Evolutionary conservation across 2,113 vertebrate genomes (phyloP).

Genomic region (Rhinolophus sinicus): DNA sequence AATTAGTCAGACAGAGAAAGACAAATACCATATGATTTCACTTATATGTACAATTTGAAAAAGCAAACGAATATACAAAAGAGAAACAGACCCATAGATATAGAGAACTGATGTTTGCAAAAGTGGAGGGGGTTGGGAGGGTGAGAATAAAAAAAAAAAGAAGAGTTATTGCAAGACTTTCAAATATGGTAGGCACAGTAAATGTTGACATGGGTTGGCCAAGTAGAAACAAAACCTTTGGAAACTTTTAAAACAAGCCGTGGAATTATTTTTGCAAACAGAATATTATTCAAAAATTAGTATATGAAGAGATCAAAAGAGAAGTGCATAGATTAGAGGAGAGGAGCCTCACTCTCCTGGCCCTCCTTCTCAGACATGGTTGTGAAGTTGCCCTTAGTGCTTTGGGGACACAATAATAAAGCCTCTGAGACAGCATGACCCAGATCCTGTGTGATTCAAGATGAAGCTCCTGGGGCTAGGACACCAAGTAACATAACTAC

Average conservation of each 20-base stretch:
- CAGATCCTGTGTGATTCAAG: neutral
- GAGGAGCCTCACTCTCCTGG: neutral
- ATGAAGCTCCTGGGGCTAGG: neutral
- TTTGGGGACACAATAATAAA: neutral
- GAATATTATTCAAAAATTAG: neutral
- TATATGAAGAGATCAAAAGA: neutral
- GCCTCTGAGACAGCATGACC: neutral
- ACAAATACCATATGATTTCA: neutral
- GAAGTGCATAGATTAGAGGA: neutral
- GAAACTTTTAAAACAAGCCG: neutral
- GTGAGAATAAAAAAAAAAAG: neutral
- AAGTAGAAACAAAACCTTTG: neutral
- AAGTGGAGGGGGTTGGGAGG: neutral
- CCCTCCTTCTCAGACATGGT: accelerated
- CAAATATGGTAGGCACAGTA: neutral
- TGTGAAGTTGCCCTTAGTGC: neutral
- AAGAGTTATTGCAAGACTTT: neutral
- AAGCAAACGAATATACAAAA: neutral
- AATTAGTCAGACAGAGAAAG: neutral
- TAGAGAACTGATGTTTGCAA: neutral
- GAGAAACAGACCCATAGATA: neutral
- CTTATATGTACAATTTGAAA: neutral
- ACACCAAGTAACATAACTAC: neutral
- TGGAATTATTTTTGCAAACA: slow-evolving; percentile 27
- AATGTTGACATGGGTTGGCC: neutral